Evolutionary conservation across 2,888 invertebrate species (phyloP).

Genomic region (Eupithecia centaureata): DNA sequence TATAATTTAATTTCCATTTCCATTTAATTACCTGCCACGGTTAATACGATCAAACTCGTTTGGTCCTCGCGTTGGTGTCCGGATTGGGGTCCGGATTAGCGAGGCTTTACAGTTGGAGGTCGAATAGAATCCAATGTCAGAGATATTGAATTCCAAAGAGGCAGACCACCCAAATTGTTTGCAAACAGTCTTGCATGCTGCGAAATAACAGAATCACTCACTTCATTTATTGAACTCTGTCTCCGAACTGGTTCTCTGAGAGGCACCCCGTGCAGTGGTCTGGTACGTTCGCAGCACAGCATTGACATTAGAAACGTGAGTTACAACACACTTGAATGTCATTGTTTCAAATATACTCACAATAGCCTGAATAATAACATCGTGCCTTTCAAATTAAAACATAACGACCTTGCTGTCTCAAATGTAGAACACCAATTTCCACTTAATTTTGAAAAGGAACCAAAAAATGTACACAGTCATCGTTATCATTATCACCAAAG

Average conservation of each 20-base stretch:
- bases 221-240: neutral
- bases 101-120: no score
- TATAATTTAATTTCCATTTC: no score
- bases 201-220: neutral
- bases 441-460: neutral
- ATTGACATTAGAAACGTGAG: constrained; percentile 52
- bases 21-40: no score
- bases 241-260: constrained; percentile 11
- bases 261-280: constrained; percentile 9
- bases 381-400: neutral
- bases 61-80: no score
- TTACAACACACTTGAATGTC: constrained; percentile 33
- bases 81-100: no score
- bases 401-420: neutral
- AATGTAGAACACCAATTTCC: neutral
- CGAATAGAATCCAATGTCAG: neutral
- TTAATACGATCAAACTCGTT: no score
- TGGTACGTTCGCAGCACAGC: constrained; percentile 39
- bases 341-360: constrained; percentile 26
- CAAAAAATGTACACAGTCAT: neutral
- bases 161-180: neutral
- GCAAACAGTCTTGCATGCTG: neutral
- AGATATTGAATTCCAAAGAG: neutral
- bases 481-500: neutral
- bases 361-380: constrained; percentile 16